Evolutionary conservation across 2,888 invertebrate species (phyloP).

Genomic region (Lasioglossum malachurum): DNA sequence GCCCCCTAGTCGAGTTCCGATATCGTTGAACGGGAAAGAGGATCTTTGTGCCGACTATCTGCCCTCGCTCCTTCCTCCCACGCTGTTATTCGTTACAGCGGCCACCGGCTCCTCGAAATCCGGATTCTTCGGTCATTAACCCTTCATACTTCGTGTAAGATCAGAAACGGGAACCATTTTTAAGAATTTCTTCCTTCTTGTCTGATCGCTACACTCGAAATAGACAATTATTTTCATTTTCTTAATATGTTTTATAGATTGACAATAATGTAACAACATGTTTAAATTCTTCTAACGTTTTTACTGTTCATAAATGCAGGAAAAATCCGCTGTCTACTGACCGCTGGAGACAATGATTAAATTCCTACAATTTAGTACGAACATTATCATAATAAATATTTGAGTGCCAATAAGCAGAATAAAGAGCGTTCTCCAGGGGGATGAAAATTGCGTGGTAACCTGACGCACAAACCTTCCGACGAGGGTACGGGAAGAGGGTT

Average conservation of each 20-base stretch:
- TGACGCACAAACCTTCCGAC: too few species aligned
- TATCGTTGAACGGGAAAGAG: conserved; percentile 16
- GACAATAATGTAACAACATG: too few species aligned
- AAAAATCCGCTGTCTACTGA: too few species aligned
- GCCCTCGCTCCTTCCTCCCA: neutral
- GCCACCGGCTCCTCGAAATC: neutral
- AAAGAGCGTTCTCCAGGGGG: neutral
- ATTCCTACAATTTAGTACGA: too few species aligned
- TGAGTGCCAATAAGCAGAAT: neutral
- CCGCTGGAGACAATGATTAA: too few species aligned
- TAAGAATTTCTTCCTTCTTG: too few species aligned
- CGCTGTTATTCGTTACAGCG: neutral
- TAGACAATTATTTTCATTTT: too few species aligned
- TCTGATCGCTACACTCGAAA: too few species aligned
- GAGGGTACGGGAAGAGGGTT: neutral
- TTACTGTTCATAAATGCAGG: too few species aligned
- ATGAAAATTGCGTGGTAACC: neutral
- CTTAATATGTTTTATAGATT: too few species aligned
- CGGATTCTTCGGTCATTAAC: neutral
- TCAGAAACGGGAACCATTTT: neutral
- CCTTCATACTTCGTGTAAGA: neutral
- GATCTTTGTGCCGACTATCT: neutral
- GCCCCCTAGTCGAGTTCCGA: conserved; percentile 12
- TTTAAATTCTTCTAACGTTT: too few species aligned
- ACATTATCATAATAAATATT: neutral